Conservation (phyloP, 2,888 invertebrate species). For the Bellardia bayeri region DNA sequence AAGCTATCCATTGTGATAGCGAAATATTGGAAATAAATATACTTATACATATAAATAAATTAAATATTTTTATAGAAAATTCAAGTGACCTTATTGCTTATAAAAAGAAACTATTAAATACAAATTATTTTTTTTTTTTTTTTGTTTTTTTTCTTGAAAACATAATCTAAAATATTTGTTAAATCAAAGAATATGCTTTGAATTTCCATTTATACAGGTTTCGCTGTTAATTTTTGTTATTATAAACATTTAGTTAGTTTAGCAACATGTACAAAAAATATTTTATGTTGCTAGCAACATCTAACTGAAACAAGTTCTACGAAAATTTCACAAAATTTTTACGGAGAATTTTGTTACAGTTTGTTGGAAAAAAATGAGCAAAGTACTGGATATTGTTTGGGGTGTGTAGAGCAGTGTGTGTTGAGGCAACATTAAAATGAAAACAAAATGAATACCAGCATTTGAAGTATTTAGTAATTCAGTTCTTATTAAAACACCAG, state of each 20-base stretch:
- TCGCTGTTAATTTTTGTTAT: background rate
- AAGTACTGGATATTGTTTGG: constrained; percentile 32
- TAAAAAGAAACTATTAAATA: too few species aligned
- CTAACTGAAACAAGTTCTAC: background rate
- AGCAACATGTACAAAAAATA: constrained; percentile 6
- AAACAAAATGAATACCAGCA: constrained; percentile 45
- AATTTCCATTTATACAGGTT: background rate
- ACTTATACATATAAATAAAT: too few species aligned
- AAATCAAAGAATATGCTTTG: too few species aligned
- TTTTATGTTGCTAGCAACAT: background rate
- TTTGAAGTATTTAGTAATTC: constrained; percentile 50
- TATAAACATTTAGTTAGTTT: background rate
- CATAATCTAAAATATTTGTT: too few species aligned
- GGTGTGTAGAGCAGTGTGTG: background rate
- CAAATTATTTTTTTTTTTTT: too few species aligned
- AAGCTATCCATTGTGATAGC: too few species aligned
- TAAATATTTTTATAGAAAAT: too few species aligned
- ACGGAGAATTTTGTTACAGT: constrained; percentile 7
- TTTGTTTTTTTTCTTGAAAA: too few species aligned
- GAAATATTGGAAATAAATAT: too few species aligned
- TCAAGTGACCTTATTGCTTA: too few species aligned
- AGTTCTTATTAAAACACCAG: constrained; percentile 71
- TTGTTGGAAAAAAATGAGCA: background rate
- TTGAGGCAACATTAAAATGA: background rate
- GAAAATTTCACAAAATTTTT: constrained; percentile 12